These are phyloP conservation scores for Asobara japonica DNA, from an alignment of 1,140 invertebrate species.

Conservation along the genomic window DNA sequence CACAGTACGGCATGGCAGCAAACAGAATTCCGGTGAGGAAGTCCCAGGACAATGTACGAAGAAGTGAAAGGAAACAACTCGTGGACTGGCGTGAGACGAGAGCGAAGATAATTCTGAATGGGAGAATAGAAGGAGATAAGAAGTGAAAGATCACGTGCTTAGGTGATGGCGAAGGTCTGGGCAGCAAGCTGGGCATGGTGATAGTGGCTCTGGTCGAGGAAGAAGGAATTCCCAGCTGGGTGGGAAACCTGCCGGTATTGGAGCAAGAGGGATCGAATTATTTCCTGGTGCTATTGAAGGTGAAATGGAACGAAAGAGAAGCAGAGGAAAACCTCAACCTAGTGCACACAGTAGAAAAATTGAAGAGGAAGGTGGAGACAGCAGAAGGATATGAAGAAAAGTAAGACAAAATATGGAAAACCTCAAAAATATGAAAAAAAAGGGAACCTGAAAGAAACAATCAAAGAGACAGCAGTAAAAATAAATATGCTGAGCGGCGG, in stretches of 20 bases:
- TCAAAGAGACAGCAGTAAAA: constrained; percentile 4
- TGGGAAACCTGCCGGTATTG: too few species aligned
- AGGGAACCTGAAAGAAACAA: neutral
- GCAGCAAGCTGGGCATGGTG: neutral
- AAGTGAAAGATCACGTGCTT: neutral
- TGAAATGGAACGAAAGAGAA: too few species aligned
- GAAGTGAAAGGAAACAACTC: neutral
- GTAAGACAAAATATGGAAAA: neutral
- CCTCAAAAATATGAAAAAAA: neutral
- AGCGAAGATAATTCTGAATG: neutral
- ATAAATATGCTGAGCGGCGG: constrained; percentile 15
- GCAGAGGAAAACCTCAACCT: too few species aligned
- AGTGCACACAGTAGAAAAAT: too few species aligned
- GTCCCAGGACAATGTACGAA: too few species aligned
- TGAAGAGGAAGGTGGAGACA: neutral
- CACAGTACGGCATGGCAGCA: too few species aligned
- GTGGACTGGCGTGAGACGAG: neutral
- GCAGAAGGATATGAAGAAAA: neutral
- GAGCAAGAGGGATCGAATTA: too few species aligned
- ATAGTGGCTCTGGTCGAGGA: too few species aligned
- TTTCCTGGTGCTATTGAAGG: too few species aligned
- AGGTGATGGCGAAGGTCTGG: neutral
- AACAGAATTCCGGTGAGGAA: too few species aligned
- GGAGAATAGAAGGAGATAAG: neutral
- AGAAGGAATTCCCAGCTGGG: too few species aligned